phyloP scores from a whole-genome alignment of 2,113 vertebrate species.

The Syrrhaptes paradoxus region DNA sequence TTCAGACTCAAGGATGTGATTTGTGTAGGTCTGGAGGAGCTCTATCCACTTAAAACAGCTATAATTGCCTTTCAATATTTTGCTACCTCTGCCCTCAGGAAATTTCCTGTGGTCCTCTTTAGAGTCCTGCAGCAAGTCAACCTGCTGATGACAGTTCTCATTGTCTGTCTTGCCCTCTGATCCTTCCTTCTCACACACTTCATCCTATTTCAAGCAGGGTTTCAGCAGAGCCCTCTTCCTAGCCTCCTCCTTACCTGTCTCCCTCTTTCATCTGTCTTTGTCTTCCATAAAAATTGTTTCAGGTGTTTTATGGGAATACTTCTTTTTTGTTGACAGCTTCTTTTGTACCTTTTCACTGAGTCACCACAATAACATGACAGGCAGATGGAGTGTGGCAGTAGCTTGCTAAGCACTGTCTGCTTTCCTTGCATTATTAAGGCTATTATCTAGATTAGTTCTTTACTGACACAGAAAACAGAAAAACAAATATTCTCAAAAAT shows the following conservation, averaged over 20 bases:
- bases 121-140: conserved; percentile 32
- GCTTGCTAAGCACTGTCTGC: background rate
- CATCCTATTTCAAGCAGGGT: background rate
- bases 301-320: background rate
- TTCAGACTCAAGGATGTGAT: conserved; percentile 21
- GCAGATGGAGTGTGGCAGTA: background rate
- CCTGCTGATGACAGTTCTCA: background rate
- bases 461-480: background rate
- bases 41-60: background rate
- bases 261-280: background rate
- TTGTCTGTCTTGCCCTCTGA: conserved; percentile 35
- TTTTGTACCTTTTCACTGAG: background rate
- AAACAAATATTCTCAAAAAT: background rate
- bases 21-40: background rate
- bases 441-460: background rate
- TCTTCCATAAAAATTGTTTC: background rate
- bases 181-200: background rate
- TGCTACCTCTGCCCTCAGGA: conserved; percentile 34
- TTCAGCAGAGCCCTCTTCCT: background rate
- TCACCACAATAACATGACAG: background rate
- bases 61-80: conserved; percentile 27
- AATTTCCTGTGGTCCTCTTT: conserved; percentile 51
- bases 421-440: background rate
- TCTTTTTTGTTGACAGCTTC: background rate
- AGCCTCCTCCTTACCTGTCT: background rate